Base-by-base conservation (phyloP, 1,140 invertebrate genomes). In the Aradophagus sp. region DNA sequence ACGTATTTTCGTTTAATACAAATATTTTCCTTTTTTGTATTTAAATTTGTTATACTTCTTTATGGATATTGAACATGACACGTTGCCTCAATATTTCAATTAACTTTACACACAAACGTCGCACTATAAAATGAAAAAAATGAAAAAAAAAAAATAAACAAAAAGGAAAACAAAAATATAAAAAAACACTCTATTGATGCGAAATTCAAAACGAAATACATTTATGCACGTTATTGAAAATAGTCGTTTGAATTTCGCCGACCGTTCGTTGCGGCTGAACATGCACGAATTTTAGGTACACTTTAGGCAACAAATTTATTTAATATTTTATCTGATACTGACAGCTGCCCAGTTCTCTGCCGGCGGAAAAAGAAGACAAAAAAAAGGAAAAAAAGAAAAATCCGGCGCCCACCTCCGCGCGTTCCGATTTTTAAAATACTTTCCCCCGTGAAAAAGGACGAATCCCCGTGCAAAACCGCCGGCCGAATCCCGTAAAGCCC, bases 231-330 rank as follows among this genome's bases (percentile, higher is more conserved):
- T n/a, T n/a, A n/a, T n/a, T n/a, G n/a, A n/a, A n/a, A n/a, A n/a
- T n/a, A n/a, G n/a, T n/a, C 35, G 31, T 52, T 29, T 11, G 14
- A n/a, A 19, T 8, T 10, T 19, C 7, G 23, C 1, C 14, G 11
- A 44, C 11, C 27, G 17, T 44, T 31, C 10, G n/a, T 36, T 7
- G 2, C 2, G 2, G 5, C 48, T n/a, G 36, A 17, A 19, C 19
- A 42, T 55, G 2, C 27, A 15, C 16, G 48, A 42, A 45, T 56
- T 56, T 56, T 36, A 45, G 29, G 29, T 56, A 44, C 39, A 45
- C 45, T 56, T 56, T 44, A 44, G 53, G 53, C 53, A 56, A 44
- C 55, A 61, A 48, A 61, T 61, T 48, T 61, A 48, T 59, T 48
- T 48, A 36, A 61, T 61, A 50, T 50, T 61, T 61, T 35, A 61